Percentiles rank a stretch among this genome's conserved stretches.
Evolutionary conservation across 2,888 invertebrate species (phyloP).

Genomic region (Idaea dimidiata): DNA sequence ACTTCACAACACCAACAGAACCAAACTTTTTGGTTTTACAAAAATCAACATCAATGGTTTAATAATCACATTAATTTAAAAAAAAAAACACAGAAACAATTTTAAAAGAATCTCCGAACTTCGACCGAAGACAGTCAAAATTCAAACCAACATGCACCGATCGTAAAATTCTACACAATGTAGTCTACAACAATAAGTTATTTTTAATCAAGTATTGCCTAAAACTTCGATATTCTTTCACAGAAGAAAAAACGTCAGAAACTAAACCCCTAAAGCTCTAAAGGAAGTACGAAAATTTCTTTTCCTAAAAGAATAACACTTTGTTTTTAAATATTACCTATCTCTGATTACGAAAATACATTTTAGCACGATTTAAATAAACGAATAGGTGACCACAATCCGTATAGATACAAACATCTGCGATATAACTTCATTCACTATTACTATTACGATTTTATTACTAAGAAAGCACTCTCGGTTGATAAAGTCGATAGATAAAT

Average conservation of each 20-base stretch:
- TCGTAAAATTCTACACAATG: constrained; percentile 22
- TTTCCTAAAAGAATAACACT: constrained; percentile 78
- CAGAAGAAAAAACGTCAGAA: constrained; percentile 29
- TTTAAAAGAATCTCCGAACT: constrained; percentile 11
- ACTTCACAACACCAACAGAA: constrained; percentile 58
- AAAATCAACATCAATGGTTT: constrained; percentile 71
- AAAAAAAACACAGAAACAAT: constrained; percentile 30
- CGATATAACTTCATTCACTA: constrained; percentile 34
- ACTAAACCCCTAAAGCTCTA: constrained; percentile 50
- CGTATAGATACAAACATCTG: constrained; percentile 1
- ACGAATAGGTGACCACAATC: constrained; percentile 37
- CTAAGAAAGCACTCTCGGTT: constrained; percentile 73
- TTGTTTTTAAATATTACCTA: constrained; percentile 49
- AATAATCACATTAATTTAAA: constrained; percentile 64
- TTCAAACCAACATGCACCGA: constrained; percentile 24
- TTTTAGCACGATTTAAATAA: constrained; percentile 47
- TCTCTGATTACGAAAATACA: constrained; percentile 47
- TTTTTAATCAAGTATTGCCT: constrained; percentile 26
- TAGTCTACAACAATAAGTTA: constrained; percentile 17
- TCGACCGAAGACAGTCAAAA: too few relatives aligned
- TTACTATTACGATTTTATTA: constrained; percentile 42
- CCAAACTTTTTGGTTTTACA: constrained; percentile 61
- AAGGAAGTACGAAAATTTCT: constrained; percentile 69
- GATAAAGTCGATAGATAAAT: too few relatives aligned
- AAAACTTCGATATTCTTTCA: too few relatives aligned